These are phyloP conservation scores for Synanthedon tipuliformis DNA, from an alignment of 2,888 invertebrate species.

Conservation along the genomic window DNA sequence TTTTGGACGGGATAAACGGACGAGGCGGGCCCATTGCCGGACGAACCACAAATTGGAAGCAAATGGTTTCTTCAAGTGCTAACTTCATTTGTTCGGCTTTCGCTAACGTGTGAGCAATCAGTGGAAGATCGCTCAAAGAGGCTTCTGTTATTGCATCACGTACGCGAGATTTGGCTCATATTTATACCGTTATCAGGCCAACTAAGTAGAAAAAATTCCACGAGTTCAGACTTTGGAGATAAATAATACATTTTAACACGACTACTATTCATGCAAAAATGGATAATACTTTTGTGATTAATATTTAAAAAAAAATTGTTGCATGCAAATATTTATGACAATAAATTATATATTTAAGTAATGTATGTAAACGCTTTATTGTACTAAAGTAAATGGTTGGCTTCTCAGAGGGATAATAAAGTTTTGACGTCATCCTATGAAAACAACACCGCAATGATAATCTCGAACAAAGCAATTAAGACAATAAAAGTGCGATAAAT, in stretches of 20 bases:
- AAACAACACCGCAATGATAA: not conserved
- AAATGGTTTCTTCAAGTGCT: slow-evolving; percentile 58
- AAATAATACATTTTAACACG: not conserved
- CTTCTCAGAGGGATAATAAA: no score
- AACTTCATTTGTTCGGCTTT: slow-evolving; percentile 67
- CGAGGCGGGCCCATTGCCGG: slow-evolving; percentile 55
- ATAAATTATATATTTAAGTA: no score
- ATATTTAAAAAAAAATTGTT: no score
- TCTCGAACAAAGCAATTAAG: not conserved
- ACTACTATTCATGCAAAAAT: not conserved
- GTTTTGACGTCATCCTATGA: not conserved
- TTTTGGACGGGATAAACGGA: slow-evolving; percentile 66
- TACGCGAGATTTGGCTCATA: slow-evolving; percentile 28
- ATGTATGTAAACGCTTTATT: no score
- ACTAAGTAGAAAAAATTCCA: slow-evolving; percentile 5
- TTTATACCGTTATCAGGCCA: slow-evolving; percentile 27
- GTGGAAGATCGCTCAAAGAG: slow-evolving; percentile 27
- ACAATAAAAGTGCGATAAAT: not conserved
- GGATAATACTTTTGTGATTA: no score
- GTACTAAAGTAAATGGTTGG: no score
- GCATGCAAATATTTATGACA: no score
- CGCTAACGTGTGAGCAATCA: slow-evolving; percentile 61
- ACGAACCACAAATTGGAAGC: slow-evolving; percentile 56
- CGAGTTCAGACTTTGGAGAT: not conserved
- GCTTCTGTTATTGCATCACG: slow-evolving; percentile 33